Base-by-base conservation (phyloP, 1,140 invertebrate genomes). In the Drosophila ambigua region DNA sequence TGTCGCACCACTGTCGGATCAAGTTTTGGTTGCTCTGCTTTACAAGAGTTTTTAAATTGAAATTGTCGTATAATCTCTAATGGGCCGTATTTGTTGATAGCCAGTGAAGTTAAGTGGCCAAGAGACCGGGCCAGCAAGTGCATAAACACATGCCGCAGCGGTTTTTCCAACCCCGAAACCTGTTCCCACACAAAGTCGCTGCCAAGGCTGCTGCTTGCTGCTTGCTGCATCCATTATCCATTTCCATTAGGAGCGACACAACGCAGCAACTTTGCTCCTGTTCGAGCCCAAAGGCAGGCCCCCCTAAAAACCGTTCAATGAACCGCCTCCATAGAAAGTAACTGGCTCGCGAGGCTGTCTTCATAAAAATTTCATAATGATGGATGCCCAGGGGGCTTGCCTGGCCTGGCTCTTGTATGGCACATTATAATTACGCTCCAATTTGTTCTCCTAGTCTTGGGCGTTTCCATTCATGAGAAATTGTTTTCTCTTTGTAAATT, bases 61-160 rank as follows among this genome's bases (percentile, higher is more conserved):
- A 85, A 82, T 75, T 87, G 82, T 88, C 82, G 83, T 55, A 87
- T 85, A 78, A 85, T 82, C 78, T 87, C 74, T 75, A 82, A 82
- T 82, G 80, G 79, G 74, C 61, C 66, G 67, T 58, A 78, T 83
- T 78, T 81, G 69, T 52, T 64, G 82, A 78, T 68, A 66, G 74
- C 54, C 35, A 39, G 35, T 39, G 35, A 39, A 13, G 44, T 31
- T 48, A 81, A 67, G 57, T 75, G 68, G 76, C 63, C 57, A 67
- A 23, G 45, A 54, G 66, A 50, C 54, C 60, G 55, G 64, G 46
- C 50, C 49, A 55, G 43, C 81, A 61, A 79, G 80, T 79, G 72
- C 65, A 61, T 71, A 49, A 68, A 68, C 59, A 74, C 71, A 39
- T 65, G 58, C 49, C 69, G 67, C 69, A 35, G 26, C 51, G 46